Percentiles rank a stretch among this genome's conserved stretches.
phyloP scores from a whole-genome alignment of 1,140 invertebrate species.

The Matsumurasca onukii region DNA sequence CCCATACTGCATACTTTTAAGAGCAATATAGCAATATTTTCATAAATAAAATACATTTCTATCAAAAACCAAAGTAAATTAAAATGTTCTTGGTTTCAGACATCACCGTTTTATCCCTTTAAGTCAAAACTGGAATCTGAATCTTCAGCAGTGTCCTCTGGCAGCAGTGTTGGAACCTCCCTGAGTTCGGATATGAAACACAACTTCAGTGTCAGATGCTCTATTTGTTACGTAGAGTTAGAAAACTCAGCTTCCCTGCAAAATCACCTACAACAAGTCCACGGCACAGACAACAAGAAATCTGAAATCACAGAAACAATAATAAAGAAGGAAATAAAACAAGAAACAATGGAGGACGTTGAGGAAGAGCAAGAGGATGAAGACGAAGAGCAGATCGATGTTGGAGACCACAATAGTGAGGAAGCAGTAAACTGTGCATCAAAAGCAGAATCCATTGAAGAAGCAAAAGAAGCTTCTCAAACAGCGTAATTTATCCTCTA shows the following conservation, averaged over 20 bases:
- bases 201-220: conserved; percentile 1
- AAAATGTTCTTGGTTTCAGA: no score
- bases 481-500: neutral
- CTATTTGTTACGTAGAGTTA: neutral
- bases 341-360: conserved; percentile 17
- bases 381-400: conserved; percentile 32
- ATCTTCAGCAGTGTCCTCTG: neutral
- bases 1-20: no score
- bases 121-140: conserved; percentile 16
- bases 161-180: neutral
- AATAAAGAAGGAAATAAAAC: conserved; percentile 29
- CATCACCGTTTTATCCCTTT: neutral
- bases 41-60: no score
- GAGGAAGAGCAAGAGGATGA: conserved; percentile 28
- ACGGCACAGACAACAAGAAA: neutral
- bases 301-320: conserved; percentile 2
- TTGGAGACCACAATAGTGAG: conserved; percentile 26
- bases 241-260: neutral
- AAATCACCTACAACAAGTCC: conserved; percentile 1
- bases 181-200: neutral
- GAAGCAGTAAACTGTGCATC: neutral
- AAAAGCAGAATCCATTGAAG: neutral
- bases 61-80: no score
- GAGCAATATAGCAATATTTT: no score
- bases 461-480: neutral